phyloP scores from a whole-genome alignment of 2,888 invertebrate species.

The Cephonodes hylas region DNA sequence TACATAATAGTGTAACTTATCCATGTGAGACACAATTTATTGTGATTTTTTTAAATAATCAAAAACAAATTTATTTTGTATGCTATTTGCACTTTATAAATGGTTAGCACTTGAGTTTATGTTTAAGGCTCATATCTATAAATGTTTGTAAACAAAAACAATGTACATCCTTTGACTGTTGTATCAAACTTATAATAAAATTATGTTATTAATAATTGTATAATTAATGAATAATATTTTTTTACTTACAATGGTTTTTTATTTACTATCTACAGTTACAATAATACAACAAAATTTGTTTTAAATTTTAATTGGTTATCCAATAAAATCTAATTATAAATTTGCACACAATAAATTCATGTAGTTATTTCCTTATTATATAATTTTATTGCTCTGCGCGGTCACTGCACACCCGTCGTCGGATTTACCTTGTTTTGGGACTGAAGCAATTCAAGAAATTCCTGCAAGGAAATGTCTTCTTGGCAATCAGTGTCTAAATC shows the following conservation, averaged over 20 bases:
- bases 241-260: not conserved
- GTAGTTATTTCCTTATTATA: constrained; percentile 51
- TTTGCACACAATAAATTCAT: constrained; percentile 72
- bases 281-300: constrained; percentile 38
- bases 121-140: too few relatives aligned
- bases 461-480: constrained; percentile 75
- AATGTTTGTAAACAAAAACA: too few relatives aligned
- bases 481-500: constrained; percentile 78
- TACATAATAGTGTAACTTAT: too few relatives aligned
- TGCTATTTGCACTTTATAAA: too few relatives aligned
- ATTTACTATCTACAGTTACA: constrained; percentile 12
- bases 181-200: not conserved
- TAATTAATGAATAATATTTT: constrained; percentile 16
- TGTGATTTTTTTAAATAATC: too few relatives aligned
- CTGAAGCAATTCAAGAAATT: constrained; percentile 73
- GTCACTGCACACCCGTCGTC: constrained; percentile 66
- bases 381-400: constrained; percentile 27
- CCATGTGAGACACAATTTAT: too few relatives aligned
- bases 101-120: too few relatives aligned
- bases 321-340: constrained; percentile 64
- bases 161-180: too few relatives aligned
- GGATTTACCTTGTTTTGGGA: constrained; percentile 70
- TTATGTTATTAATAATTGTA: not conserved
- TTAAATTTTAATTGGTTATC: constrained; percentile 49
- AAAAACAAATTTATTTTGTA: too few relatives aligned